Base-by-base conservation (phyloP, 2,113 vertebrate species). In the Regulus satrapa region DNA sequence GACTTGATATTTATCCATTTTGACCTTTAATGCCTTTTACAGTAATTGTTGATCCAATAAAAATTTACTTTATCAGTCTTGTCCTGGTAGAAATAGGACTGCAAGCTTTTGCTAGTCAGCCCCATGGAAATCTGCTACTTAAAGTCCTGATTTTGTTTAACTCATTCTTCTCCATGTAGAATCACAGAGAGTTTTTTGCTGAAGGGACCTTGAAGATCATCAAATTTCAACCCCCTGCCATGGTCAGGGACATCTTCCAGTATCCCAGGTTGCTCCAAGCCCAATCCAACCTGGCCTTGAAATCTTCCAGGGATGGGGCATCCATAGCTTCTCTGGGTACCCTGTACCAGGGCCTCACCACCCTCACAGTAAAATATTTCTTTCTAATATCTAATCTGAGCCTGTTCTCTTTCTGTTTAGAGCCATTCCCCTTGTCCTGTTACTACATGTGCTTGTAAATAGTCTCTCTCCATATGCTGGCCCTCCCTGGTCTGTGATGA, bases 21-120 rank as follows among this genome's bases (percentile, higher is more conserved):
- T 96, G 92, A 97, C 92, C 96, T 96, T 93, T 97, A 96, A 92
- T 89, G 64, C 38, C 88, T 94, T 94, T 96, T 94, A 93, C 77
- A 82, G 85, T 95, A 94, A 93, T 95, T 92, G 89, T 91, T 85
- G 88, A 81, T 93, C 92, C 74, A 88, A 87, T 96, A 89, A 95
- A 96, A 94, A 91, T 67, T 77, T 75, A 73, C 83, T 96, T 95
- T 88, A 89, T 93, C 74, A 87, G 56, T 90, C 88, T 88, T 94
- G n/a, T 58, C 29, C 14, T 63, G 36, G 31, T 80, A 77, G 61
- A 92, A 94, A 88, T 91, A 85, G 41, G 81, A 83, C 73, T 82
- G 64, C 10, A 52, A 62, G 34, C 34, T 92, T 89, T 93, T 82
- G 62, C 64, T 34, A 68, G 24, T 24, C 59, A 86, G 73, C 49